phyloP scores from a whole-genome alignment of 2,113 vertebrate species.

The Poeciliopsis retropinna region DNA sequence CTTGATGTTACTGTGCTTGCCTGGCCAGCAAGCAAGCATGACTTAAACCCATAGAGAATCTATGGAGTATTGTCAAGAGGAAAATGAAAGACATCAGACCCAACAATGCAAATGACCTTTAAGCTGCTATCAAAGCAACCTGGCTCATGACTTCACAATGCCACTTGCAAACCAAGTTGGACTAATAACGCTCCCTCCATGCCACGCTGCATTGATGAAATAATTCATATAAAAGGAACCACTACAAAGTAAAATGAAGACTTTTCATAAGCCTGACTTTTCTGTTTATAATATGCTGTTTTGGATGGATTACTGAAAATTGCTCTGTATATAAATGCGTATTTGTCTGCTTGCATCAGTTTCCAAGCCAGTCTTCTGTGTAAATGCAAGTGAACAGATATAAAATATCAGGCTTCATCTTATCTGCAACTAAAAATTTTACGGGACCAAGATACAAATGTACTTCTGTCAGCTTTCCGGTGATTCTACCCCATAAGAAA shows the following conservation, averaged over 20 bases:
- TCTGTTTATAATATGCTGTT: too few species aligned
- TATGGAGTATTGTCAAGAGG: background rate
- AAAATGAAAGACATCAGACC: background rate
- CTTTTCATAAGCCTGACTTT: too few species aligned
- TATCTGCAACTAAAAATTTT: constrained; percentile 25
- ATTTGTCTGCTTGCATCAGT: background rate
- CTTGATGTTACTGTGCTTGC: too few species aligned
- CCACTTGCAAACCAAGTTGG: too few species aligned
- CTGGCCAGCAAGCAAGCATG: too few species aligned
- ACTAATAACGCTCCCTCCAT: too few species aligned
- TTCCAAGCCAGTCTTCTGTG: constrained; percentile 16
- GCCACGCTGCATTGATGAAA: too few species aligned
- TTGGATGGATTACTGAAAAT: constrained; percentile 12
- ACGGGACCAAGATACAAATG: constrained; percentile 30
- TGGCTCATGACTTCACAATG: too few species aligned
- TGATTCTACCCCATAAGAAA: constrained; percentile 31
- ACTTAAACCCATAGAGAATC: too few species aligned
- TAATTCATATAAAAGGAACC: too few species aligned
- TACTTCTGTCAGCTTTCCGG: constrained; percentile 44
- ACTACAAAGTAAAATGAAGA: too few species aligned
- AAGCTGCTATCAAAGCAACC: background rate
- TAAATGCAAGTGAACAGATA: constrained; percentile 39
- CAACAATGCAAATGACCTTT: background rate
- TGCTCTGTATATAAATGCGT: constrained; percentile 1
- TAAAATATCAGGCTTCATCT: constrained; percentile 19